Evolutionary conservation across 2,888 invertebrate genomes (phyloP).

Genomic region (Orthosia cruda): DNA sequence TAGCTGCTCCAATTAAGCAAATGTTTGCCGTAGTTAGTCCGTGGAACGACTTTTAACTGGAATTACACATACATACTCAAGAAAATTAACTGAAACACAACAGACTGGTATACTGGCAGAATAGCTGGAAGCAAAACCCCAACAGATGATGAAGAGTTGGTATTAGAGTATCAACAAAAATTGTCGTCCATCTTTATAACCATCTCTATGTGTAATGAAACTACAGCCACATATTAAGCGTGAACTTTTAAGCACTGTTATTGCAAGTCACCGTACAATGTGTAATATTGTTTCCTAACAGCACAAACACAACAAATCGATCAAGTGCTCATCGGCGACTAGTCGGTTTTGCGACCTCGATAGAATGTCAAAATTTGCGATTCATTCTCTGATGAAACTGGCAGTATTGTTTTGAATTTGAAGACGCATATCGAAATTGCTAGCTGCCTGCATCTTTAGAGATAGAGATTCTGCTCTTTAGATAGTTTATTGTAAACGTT

Average conservation of each 20-base stretch:
- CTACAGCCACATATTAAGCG: conserved; percentile 3
- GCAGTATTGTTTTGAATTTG: not conserved
- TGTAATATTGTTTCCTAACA: conserved; percentile 58
- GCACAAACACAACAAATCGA: conserved; percentile 32
- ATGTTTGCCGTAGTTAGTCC: no score
- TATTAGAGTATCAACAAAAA: not conserved
- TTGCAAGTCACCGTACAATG: conserved; percentile 63
- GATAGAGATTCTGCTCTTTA: no score
- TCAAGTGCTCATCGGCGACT: conserved; percentile 38
- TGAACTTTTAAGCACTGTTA: conserved; percentile 58
- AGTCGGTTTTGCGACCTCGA: conserved; percentile 52
- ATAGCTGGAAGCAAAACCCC: no score
- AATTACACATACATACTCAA: no score
- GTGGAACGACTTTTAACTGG: no score
- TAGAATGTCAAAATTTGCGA: conserved; percentile 38
- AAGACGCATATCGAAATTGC: not conserved
- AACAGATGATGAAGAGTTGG: not conserved
- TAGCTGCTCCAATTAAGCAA: no score
- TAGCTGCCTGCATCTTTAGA: not conserved
- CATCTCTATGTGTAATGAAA: not conserved
- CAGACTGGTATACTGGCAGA: no score
- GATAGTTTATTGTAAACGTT: no score
- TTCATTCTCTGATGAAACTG: conserved; percentile 39
- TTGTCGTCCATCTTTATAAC: not conserved
- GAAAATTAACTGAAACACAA: no score